Percentiles rank a stretch among this genome's conserved stretches.
Conservation (phyloP, 2,888 invertebrate genomes). For the Eustalomyia histrio region DNA sequence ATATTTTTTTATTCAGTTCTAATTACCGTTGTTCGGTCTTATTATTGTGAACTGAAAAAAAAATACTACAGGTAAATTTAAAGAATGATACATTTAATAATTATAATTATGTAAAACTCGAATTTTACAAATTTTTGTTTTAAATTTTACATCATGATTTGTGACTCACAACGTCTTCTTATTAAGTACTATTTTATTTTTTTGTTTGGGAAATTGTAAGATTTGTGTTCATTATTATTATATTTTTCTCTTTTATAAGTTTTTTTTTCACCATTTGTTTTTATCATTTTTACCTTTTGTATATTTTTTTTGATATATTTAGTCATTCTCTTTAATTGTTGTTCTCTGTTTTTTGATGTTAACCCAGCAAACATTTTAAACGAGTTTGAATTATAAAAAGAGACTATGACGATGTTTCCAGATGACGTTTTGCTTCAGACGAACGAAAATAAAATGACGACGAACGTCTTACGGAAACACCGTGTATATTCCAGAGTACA, state of each 20-base stretch:
- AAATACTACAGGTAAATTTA: conserved; percentile 27
- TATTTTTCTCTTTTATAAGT: not conserved
- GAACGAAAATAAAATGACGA: too few species aligned
- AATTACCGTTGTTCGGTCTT: conserved; percentile 20
- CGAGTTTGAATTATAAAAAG: too few species aligned
- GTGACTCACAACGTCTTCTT: conserved; percentile 37
- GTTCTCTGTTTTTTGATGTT: too few species aligned
- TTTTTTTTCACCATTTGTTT: not conserved
- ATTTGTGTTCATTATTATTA: conserved; percentile 4
- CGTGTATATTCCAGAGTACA: too few species aligned
- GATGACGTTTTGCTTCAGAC: too few species aligned
- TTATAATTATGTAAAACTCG: too few species aligned
- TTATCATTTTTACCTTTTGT: not conserved
- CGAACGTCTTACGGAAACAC: too few species aligned
- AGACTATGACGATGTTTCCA: too few species aligned
- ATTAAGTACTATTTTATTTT: not conserved
- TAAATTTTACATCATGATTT: conserved; percentile 7
- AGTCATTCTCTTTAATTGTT: not conserved
- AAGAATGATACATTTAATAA: too few species aligned
- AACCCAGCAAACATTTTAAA: too few species aligned
- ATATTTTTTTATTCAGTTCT: conserved; percentile 13
- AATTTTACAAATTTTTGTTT: too few species aligned
- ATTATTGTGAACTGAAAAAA: not conserved
- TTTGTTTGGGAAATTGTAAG: not conserved
- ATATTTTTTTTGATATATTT: conserved; percentile 5